Base-by-base conservation (phyloP, 2,113 vertebrate species). In the Cyanoderma ruficeps region DNA sequence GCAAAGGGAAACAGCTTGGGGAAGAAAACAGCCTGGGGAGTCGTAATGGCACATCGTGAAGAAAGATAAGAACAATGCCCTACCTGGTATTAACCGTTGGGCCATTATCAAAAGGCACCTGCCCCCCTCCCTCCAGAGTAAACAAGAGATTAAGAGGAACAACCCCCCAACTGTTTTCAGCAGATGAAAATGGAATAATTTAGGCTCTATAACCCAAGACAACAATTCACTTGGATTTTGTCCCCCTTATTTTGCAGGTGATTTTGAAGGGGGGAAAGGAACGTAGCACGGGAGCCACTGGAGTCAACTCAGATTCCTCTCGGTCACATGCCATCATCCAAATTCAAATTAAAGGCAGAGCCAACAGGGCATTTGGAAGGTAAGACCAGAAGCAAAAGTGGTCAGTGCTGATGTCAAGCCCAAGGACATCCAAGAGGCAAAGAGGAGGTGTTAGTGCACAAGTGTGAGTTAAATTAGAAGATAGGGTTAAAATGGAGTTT, bases 311-410 rank as follows among this genome's bases (percentile, higher is more conserved):
- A 1, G 98, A 98, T 91, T 99, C 99, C 28, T 99, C 99, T 81
- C 98, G 99, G 59, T 99, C 99, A 39, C 99, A 99, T 49, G 99
- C 99, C 46, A 91, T 99, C 94, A 99, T 99, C 93, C 98, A 99
- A 97, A 98, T 99, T 94, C 98, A 99, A 90, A 98, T 99, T 72
- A 98, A 98, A 97, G 97, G 98, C 55, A 37, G 96, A 35, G 93
- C 97, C 57, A 98, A 98, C 91, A 96, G 98, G 82, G 96, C 95
- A 33, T 97, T 96, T 94, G 99, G 99, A 92, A 98, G 98, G 99
- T 99, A 87, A 98, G 97, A 37, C 69, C 16, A 28, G 60, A 81
- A 70, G 39, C 8, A 21, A 53, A 60, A 89, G 31, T 49, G 28
- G 24, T 55, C 21, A 27, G 10, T 33, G 22, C 25, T 50, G 27